Evolutionary conservation across 1,140 invertebrate genomes (phyloP).

Genomic region (Magallana ariakensis): DNA sequence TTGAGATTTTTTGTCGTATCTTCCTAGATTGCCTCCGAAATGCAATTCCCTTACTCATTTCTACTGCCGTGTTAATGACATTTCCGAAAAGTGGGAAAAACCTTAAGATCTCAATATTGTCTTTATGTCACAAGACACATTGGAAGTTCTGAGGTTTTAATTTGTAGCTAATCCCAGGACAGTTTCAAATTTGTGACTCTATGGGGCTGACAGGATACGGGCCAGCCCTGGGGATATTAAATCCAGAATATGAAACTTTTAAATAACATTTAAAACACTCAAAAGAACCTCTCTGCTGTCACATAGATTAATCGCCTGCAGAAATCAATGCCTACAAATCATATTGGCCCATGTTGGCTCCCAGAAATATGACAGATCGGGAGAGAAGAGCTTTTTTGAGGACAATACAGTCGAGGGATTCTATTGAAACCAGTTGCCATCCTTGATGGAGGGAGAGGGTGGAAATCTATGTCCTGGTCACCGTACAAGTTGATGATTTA

Average conservation of each 20-base stretch:
- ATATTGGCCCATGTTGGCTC: slow-evolving; percentile 32
- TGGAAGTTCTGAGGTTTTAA: slow-evolving; percentile 35
- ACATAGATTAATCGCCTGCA: slow-evolving; percentile 33
- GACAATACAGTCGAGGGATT: slow-evolving; percentile 12
- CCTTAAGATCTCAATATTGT: slow-evolving; percentile 33
- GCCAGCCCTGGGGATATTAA: slow-evolving; percentile 39
- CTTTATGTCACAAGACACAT: slow-evolving; percentile 42
- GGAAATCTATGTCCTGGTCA: slow-evolving; percentile 41
- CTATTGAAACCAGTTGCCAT: slow-evolving; percentile 33
- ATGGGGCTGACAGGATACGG: slow-evolving; percentile 8
- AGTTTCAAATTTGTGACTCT: slow-evolving; percentile 43
- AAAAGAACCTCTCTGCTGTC: slow-evolving; percentile 26
- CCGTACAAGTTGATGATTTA: slow-evolving; percentile 38
- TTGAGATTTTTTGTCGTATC: slow-evolving; percentile 33
- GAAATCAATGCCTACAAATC: slow-evolving; percentile 43
- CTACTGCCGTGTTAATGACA: slow-evolving; percentile 34
- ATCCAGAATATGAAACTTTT: slow-evolving; percentile 50
- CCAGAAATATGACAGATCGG: slow-evolving; percentile 41
- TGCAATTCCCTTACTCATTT: slow-evolving; percentile 45
- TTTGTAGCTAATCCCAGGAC: slow-evolving; percentile 34
- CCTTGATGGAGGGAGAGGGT: slow-evolving; percentile 34
- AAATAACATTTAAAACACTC: slow-evolving; percentile 48
- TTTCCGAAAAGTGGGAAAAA: slow-evolving; percentile 1
- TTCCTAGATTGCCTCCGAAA: slow-evolving; percentile 31
- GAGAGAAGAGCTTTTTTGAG: neutral